phyloP scores from a whole-genome alignment of 64 coral and sea anemone species.

The Astreopora myriophthalma region DNA sequence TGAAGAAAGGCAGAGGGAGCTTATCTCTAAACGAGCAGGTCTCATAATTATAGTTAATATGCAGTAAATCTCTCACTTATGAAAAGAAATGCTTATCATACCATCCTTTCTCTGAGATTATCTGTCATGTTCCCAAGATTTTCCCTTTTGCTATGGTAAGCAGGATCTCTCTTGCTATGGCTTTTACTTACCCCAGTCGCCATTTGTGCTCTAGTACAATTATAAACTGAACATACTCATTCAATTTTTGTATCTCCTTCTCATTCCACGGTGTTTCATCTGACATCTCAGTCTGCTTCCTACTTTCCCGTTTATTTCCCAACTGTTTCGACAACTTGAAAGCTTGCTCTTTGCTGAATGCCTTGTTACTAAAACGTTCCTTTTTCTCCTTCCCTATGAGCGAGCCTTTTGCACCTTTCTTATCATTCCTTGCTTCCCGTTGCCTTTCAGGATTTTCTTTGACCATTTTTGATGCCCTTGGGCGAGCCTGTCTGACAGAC shows the following conservation, averaged over 20 bases:
- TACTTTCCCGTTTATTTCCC: background rate
- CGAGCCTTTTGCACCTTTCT: background rate
- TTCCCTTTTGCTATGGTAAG: no score
- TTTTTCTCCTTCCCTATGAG: background rate
- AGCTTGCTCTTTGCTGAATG: background rate
- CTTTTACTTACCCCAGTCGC: no score
- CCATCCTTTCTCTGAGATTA: no score
- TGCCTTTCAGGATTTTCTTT: background rate
- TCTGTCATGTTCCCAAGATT: no score
- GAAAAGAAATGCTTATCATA: no score
- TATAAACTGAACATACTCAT: conserved; percentile 22
- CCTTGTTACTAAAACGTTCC: background rate
- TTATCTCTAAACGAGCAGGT: no score
- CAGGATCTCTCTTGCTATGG: background rate
- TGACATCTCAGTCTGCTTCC: background rate
- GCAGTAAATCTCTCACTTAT: no score
- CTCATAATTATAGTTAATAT: no score
- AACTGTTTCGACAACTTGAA: conserved; percentile 6
- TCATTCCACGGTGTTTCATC: conserved; percentile 32
- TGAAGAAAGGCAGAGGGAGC: no score
- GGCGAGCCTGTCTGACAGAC: background rate
- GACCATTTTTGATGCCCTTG: background rate
- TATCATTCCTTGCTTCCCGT: background rate
- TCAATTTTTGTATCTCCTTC: conserved; percentile 39
- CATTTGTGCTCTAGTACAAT: no score